phyloP scores from a whole-genome alignment of 2,888 invertebrate species.

The Tenthredo scrophulariae region DNA sequence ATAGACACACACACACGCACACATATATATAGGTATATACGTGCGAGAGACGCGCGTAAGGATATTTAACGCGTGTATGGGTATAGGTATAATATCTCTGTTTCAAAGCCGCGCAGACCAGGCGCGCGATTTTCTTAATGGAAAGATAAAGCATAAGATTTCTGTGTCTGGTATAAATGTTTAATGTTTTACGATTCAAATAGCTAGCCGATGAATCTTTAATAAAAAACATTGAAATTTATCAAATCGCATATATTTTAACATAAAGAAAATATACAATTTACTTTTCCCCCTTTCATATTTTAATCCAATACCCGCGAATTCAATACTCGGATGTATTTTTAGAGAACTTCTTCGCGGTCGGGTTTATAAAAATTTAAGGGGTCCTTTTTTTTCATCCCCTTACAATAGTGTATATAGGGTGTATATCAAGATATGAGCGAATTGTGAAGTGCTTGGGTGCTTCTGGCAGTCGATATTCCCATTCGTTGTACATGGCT shows the following conservation, averaged over 20 bases:
- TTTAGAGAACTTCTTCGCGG: neutral
- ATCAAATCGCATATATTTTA: neutral
- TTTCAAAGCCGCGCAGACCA: neutral
- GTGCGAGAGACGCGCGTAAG: neutral
- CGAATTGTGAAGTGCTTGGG: slow-evolving; percentile 26
- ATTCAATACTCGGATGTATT: neutral
- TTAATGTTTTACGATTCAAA: slow-evolving; percentile 7
- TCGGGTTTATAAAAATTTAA: neutral
- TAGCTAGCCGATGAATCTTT: neutral
- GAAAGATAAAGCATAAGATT: slow-evolving; percentile 22
- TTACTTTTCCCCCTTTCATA: neutral
- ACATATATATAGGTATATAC: neutral
- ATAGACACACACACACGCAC: neutral
- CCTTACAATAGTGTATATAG: neutral
- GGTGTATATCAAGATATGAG: neutral
- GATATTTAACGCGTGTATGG: slow-evolving; percentile 2
- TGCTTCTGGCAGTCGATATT: slow-evolving; percentile 48
- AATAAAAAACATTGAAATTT: neutral
- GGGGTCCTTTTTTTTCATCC: neutral
- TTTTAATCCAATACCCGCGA: neutral
- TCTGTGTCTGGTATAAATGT: neutral
- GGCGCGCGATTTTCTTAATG: slow-evolving; percentile 36
- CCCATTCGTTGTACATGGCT: neutral
- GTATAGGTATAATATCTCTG: neutral
- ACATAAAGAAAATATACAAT: slow-evolving; percentile 11